Evolutionary conservation across 2,113 vertebrate species (phyloP).

Genomic region (Calcarius ornatus): DNA sequence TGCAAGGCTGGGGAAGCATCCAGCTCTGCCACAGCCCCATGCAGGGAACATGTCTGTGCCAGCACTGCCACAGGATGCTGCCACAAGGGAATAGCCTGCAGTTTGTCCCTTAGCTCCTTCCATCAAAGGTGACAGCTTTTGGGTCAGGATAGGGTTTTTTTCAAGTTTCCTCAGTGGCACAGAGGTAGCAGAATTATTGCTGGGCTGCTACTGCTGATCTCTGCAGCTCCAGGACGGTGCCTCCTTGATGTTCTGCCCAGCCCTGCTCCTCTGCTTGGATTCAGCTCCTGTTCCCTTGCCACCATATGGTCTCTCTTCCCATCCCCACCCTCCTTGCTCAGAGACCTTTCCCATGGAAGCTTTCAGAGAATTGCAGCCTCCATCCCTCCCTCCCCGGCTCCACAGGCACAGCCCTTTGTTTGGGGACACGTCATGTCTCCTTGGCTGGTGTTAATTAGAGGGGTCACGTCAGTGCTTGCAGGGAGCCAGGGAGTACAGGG

Average conservation of each 20-base stretch:
- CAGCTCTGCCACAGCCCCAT: neutral
- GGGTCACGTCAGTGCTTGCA: neutral
- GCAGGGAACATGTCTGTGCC: neutral
- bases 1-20: neutral
- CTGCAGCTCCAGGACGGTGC: accelerated
- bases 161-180: neutral
- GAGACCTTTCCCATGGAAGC: neutral
- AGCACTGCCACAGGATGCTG: neutral
- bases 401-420: neutral
- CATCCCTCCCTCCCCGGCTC: neutral
- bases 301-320: neutral
- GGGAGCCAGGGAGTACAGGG: too few species aligned
- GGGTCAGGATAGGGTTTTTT: neutral
- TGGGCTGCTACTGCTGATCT: neutral
- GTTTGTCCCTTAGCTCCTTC: neutral
- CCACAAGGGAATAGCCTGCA: accelerated
- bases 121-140: neutral
- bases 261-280: neutral
- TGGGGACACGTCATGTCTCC: neutral
- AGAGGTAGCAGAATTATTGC: neutral
- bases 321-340: neutral
- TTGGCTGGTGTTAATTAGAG: neutral
- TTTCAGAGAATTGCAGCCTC: neutral
- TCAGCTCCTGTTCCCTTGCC: neutral
- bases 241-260: neutral